Conservation (phyloP, 2,888 invertebrate genomes). For the Scaptomyza tumidula region DNA sequence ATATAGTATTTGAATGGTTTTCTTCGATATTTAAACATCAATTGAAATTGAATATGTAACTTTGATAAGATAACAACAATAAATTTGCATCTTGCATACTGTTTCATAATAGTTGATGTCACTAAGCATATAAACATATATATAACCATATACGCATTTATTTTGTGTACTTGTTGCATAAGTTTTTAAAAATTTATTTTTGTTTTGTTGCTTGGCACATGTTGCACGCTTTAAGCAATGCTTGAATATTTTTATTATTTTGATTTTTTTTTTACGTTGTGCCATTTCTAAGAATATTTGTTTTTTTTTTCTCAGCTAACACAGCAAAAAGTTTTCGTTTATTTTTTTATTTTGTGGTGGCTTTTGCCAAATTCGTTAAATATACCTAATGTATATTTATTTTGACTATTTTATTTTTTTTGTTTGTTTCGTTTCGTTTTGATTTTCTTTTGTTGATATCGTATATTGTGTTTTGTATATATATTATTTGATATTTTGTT, state of each 20-base stretch:
- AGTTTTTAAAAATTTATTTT: constrained; percentile 22
- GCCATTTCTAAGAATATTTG: constrained; percentile 5
- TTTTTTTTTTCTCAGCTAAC: constrained; percentile 8
- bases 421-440: constrained; percentile 10
- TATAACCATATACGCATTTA: constrained; percentile 4
- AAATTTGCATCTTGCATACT: constrained; percentile 20
- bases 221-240: constrained; percentile 38
- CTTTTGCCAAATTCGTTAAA: constrained; percentile 31
- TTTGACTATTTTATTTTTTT: constrained; percentile 14
- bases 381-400: constrained; percentile 24
- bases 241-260: constrained; percentile 8
- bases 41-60: constrained; percentile 16
- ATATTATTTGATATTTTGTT: constrained; percentile 23
- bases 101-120: constrained; percentile 2
- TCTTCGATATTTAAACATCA: constrained; percentile 20
- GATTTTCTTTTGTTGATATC: constrained; percentile 21
- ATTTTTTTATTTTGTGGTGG: constrained; percentile 4
- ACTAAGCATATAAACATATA: neutral
- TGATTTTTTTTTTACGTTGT: neutral
- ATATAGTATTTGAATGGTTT: constrained; percentile 4
- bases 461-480: neutral
- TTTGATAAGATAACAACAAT: constrained; percentile 38
- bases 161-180: neutral
- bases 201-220: constrained; percentile 53
- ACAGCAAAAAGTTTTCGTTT: constrained; percentile 16